Evolutionary conservation across 2,888 invertebrate species (phyloP), one percentile per base, ranked within the genome.

Genomic region (Halictus quadricinctus): DNA sequence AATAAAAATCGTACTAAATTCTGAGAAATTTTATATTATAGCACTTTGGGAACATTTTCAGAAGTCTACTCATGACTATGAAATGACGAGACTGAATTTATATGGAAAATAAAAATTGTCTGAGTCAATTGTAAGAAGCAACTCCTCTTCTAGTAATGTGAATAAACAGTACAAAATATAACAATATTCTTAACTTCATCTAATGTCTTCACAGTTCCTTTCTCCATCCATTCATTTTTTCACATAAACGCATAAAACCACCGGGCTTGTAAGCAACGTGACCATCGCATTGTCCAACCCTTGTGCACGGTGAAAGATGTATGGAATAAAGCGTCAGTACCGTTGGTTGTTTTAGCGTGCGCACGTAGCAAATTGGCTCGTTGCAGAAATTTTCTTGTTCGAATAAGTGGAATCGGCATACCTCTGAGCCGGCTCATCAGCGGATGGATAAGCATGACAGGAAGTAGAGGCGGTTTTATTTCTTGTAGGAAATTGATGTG

Each of bases 311-410:
- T 5, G 25, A 25, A 7, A 25, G 60, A 13, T 12, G 60, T 64
- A 15, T 25, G 25, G 15, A 64, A 7, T 15, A 25, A 64, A 64
- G 60, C 25, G 15, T 64, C 25, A 25, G 60, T 64, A 64, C 60
- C 60, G 60, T 64, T 64, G 58, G 36, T 58, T 25, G 50, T 50
- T 43, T 72, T 43, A 41, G 41, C 72, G 72, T 43, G 43, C 13
- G 41, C 72, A 72, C 36, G 60, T 66, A 66, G 66, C 66, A 66
- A 66, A 66, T 66, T 36, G 66, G 66, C 36, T 36, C 66, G 66
- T 66, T 29, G 60, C 25, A 13, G 60, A 25, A 29, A 64, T 64
- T 64, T 15, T 7, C 46, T 15, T 66, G 25, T 77, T 76, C 25
- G 41, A 46, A 43, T 74, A n/a, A 64, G 60, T 64, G 36, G 66